Percentiles rank a stretch among this genome's conserved stretches.
phyloP scores from a whole-genome alignment of 53 echinoderm and acorn worm species.

The Apostichopus leukothele region DNA sequence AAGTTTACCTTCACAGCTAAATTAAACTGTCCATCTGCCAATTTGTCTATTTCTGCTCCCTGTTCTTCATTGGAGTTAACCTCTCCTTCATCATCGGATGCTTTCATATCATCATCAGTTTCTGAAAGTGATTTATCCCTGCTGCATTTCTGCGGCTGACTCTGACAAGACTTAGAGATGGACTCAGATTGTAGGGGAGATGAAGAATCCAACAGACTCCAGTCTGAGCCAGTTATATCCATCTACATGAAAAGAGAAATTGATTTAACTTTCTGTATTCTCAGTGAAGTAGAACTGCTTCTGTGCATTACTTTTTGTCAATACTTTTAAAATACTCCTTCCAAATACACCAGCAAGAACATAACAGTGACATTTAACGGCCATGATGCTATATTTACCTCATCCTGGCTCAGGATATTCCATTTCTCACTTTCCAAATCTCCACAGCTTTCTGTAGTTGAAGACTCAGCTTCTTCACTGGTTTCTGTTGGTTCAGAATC shows the following conservation, averaged over 20 bases:
- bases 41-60: not conserved
- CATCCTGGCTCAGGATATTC: conserved; percentile 1
- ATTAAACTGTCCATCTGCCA: conserved; percentile 7
- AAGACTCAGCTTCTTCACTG: not conserved
- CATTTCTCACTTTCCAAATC: conserved; percentile 4
- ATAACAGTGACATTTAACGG: no score
- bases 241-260: not conserved
- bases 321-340: no score
- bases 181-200: no score
- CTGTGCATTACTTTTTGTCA: no score
- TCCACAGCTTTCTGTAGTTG: not conserved
- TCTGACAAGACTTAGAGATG: not conserved
- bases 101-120: no score
- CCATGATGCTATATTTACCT: not conserved
- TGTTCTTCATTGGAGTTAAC: not conserved
- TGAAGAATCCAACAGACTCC: not conserved
- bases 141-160: not conserved
- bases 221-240: not conserved
- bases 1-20: conserved; percentile 20
- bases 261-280: not conserved
- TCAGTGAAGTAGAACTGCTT: not conserved
- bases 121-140: no score
- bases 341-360: no score
- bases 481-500: not conserved
- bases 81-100: no score